Evolutionary conservation across 2,797 vertebrate genomes (phyloP).

Genomic region (Pogoniulus pusillus): DNA sequence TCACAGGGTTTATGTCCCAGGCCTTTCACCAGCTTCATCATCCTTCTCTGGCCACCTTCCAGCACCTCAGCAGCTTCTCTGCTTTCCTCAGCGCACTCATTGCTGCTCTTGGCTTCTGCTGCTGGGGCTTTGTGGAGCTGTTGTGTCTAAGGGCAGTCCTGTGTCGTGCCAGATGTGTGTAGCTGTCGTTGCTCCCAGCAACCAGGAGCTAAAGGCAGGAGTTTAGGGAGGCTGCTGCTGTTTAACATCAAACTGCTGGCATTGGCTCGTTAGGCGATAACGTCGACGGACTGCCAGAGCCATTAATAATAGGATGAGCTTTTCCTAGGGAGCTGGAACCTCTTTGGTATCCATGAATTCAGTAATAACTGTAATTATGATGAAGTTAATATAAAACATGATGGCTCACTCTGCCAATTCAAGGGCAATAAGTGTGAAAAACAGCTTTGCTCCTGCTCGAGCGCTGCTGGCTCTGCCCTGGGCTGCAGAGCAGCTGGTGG

Average conservation of each 20-base stretch:
- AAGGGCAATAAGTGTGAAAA: conserved; percentile 71
- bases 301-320: conserved; percentile 70
- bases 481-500: no score
- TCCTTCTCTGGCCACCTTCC: no score
- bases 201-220: not conserved
- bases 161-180: not conserved
- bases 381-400: conserved; percentile 75
- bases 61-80: no score
- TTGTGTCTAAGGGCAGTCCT: not conserved
- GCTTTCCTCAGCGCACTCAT: not conserved
- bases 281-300: conserved; percentile 36
- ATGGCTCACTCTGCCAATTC: conserved; percentile 72
- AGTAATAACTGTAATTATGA: conserved; percentile 79
- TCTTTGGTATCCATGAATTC: conserved; percentile 72
- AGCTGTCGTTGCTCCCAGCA: not conserved
- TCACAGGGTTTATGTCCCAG: no score
- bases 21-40: no score
- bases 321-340: conserved; percentile 65
- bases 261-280: conserved; percentile 56
- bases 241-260: conserved; percentile 30
- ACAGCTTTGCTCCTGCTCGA: conserved; percentile 20
- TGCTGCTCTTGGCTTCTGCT: not conserved
- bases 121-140: not conserved
- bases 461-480: not conserved
- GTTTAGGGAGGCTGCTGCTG: conserved; percentile 9